These are phyloP conservation scores for Laothoe populi DNA, from an alignment of 2,888 invertebrate species.

Conservation along the genomic window DNA sequence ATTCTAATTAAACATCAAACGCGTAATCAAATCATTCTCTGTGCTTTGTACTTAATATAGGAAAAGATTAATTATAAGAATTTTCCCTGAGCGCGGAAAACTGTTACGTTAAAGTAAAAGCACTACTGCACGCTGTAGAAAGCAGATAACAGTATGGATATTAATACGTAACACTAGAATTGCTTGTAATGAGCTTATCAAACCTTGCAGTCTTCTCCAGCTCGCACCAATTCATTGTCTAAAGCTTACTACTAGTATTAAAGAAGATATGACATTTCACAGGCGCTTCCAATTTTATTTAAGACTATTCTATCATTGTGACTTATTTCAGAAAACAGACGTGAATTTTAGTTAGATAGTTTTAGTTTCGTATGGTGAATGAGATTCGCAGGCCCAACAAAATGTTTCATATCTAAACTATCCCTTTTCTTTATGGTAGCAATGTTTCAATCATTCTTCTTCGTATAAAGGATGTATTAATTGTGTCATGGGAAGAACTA, in stretches of 20 bases:
- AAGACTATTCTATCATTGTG: too few relatives aligned
- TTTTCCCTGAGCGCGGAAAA: not conserved
- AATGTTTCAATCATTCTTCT: too few relatives aligned
- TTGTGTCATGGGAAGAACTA: too few relatives aligned
- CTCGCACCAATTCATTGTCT: constrained; percentile 34
- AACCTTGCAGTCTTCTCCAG: constrained; percentile 42
- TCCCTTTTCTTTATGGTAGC: too few relatives aligned
- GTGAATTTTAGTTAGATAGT: too few relatives aligned
- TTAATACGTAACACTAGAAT: constrained; percentile 40
- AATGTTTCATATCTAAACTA: too few relatives aligned
- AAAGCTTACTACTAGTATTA: not conserved
- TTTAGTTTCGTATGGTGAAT: too few relatives aligned
- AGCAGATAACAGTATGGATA: constrained; percentile 35
- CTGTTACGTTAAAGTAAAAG: not conserved
- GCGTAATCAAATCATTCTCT: not conserved
- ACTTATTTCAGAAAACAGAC: too few relatives aligned
- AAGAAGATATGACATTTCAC: not conserved
- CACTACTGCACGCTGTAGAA: constrained; percentile 28
- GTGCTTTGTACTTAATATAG: too few relatives aligned
- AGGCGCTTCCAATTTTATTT: not conserved
- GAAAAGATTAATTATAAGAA: not conserved
- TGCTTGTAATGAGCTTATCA: constrained; percentile 49
- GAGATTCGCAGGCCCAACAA: too few relatives aligned
- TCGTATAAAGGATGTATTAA: too few relatives aligned
- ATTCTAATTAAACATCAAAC: not conserved